phyloP scores from a whole-genome alignment of 2,888 invertebrate species.

The Zygogramma bicolorata region DNA sequence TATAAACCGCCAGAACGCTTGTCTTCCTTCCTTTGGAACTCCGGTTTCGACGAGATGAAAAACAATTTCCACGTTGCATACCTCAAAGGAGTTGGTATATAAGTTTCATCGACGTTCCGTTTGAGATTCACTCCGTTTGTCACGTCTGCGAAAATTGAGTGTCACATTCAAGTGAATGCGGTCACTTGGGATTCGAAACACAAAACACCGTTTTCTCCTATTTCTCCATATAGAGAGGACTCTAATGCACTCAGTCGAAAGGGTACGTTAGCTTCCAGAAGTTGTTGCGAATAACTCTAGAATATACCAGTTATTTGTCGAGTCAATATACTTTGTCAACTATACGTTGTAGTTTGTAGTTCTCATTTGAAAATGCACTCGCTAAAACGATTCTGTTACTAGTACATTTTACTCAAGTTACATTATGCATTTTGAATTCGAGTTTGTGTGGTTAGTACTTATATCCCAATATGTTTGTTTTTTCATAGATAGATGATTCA shows the following conservation, averaged over 20 bases:
- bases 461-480: no score
- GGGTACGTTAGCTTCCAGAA: background rate
- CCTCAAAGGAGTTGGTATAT: conserved; percentile 1
- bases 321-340: background rate
- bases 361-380: no score
- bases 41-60: background rate
- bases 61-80: conserved; percentile 6
- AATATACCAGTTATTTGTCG: background rate
- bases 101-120: conserved; percentile 20
- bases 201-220: background rate
- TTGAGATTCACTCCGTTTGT: conserved; percentile 36
- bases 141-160: conserved; percentile 41
- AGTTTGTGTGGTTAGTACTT: no score
- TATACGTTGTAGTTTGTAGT: no score
- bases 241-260: background rate
- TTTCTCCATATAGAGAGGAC: background rate
- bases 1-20: background rate
- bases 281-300: background rate
- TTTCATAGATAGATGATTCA: no score
- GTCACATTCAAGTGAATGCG: conserved; percentile 39
- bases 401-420: no score
- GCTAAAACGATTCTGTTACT: no score
- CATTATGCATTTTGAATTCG: no score
- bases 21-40: background rate
- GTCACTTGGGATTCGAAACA: conserved; percentile 39